Conservation (phyloP, 1,140 invertebrate species). For the Hermatobates lingyangjiaoensis region DNA sequence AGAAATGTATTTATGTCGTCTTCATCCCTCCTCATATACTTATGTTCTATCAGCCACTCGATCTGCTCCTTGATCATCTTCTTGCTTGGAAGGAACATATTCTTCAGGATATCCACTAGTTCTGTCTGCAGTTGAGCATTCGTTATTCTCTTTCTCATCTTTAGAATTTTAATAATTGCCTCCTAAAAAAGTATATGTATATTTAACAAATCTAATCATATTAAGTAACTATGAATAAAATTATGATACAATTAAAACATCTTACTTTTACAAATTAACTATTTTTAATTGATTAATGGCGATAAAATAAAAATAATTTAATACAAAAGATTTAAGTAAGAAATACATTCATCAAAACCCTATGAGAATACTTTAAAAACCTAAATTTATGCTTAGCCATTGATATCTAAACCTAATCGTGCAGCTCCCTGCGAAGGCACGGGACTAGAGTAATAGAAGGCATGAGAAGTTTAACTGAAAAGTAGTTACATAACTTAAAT, state of each 20-base stretch:
- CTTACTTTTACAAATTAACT: background rate
- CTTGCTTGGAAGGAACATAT: constrained; percentile 97
- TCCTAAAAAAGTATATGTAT: constrained; percentile 42
- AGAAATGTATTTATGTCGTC: constrained; percentile 96
- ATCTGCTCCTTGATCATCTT: constrained; percentile 99
- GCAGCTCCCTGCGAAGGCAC: too few species aligned
- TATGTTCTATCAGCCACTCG: constrained; percentile 97
- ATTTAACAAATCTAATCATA: constrained; percentile 6
- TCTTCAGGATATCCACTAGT: constrained; percentile 92
- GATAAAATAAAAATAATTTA: too few species aligned
- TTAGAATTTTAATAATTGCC: constrained; percentile 97
- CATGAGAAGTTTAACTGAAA: too few species aligned
- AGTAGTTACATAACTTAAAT: too few species aligned
- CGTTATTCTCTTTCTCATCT: constrained; percentile 87
- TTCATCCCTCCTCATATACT: constrained; percentile 90
- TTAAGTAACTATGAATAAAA: background rate
- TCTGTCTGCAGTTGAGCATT: constrained; percentile 91
- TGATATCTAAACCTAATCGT: too few species aligned
- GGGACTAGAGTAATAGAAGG: too few species aligned
- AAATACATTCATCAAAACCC: too few species aligned
- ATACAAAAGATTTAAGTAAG: too few species aligned
- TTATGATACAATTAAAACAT: background rate
- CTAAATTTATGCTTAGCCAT: too few species aligned
- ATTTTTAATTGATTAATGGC: background rate
- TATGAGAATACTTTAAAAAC: too few species aligned